Conservation (phyloP, 2,797 vertebrate species). For the Spheniscus humboldti region DNA sequence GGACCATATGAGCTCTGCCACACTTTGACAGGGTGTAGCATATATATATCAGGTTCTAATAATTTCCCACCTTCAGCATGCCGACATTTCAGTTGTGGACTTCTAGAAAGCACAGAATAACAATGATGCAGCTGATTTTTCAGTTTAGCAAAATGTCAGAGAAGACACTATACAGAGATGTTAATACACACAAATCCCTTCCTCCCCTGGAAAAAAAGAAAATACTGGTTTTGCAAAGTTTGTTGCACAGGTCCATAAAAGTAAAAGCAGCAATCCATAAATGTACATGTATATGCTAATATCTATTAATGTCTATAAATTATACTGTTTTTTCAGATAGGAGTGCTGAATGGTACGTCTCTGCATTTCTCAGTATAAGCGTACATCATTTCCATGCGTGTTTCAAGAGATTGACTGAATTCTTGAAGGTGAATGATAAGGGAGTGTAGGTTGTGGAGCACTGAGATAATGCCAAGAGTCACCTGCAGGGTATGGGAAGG, state of each 20-base stretch:
- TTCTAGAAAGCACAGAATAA: not conserved
- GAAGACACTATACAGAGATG: not conserved
- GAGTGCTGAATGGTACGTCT: not conserved
- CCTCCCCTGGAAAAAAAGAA: not conserved
- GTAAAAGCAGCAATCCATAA: not conserved
- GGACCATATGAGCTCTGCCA: not conserved
- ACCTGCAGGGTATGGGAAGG: slow-evolving; percentile 7
- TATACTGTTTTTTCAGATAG: not conserved
- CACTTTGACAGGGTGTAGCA: not conserved
- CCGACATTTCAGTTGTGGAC: not conserved
- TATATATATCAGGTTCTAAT: not conserved
- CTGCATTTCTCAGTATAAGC: not conserved
- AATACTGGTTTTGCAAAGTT: not conserved
- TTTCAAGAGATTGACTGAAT: slow-evolving; percentile 13
- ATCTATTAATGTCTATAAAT: not conserved
- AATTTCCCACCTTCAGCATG: not conserved
- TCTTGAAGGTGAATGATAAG: slow-evolving; percentile 49
- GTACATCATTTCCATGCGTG: not conserved
- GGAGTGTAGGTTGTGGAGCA: not conserved
- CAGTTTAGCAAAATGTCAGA: not conserved
- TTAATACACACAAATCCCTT: not conserved
- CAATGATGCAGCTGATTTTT: not conserved
- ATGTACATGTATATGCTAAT: not conserved
- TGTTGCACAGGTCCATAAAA: not conserved
- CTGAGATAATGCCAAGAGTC: slow-evolving; percentile 17